Evolutionary conservation across 2,888 invertebrate genomes (phyloP), one percentile per base, ranked within the genome.

Genomic region (Lutraria lutraria): DNA sequence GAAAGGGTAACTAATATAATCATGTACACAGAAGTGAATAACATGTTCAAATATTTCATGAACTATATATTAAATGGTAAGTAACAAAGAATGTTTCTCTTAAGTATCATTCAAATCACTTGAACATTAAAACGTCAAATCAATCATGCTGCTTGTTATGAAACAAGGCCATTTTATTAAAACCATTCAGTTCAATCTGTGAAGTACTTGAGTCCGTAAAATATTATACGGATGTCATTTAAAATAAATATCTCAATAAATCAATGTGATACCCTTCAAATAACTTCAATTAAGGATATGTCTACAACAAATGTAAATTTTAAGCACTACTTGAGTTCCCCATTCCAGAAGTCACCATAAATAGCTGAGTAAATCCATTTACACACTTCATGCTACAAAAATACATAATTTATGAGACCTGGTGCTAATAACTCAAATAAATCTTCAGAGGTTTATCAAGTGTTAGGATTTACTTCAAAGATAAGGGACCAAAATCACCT

Each of bases 321-420:
- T 19, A 76, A 76, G 29, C 15, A 31, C 31, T 19, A 34, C 76
- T 76, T 31, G 19, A 76, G 25, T 68, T n/a, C 63, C 25, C 10
- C 63, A 68, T 68, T 68, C 63, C 63, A n/a, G 25, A 68, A 68
- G 63, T 68, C 63, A 68, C 63, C 25, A 68, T 68, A 68, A 68
- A 68, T 25, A 68, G 25, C 25, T 25, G 0, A 68, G 63, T 68
- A 25, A 68, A 68, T 68, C 25, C 63, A 31, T 31, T 19, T 34
- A 76, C 29, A 76, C 31, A 76, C 76, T 76, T 76, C 34, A 15
- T 76, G 19, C 34, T 12, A n/a, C 31, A 2, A 72, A 76, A 76
- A 34, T 76, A 76, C 19, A 76, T 16, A 76, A 76, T 76, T 76
- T 76, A 76, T 13, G 31, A 76, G 76, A 25, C 19, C 34, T 76